Evolutionary conservation across 2,113 vertebrate genomes (phyloP).

Genomic region (Oncorhynchus clarkii): DNA sequence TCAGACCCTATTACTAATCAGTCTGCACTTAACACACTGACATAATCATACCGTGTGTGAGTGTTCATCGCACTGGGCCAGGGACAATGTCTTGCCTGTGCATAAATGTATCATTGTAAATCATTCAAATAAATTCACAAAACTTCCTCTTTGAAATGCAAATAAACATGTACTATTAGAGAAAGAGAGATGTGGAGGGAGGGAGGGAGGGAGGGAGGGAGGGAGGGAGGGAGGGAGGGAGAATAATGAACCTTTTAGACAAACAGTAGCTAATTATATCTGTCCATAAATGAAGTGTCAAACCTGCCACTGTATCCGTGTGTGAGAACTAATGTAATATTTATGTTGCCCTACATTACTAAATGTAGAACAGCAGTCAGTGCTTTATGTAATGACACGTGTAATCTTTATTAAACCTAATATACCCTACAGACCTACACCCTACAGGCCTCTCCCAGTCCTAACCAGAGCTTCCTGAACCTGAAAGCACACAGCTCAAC

Average conservation of each 20-base stretch:
- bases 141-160: too few relatives aligned
- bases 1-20: too few relatives aligned
- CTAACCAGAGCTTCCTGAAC: neutral
- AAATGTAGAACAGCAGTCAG: constrained; percentile 50
- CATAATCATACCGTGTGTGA: too few relatives aligned
- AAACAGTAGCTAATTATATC: constrained; percentile 65
- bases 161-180: too few relatives aligned
- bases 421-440: neutral
- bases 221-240: neutral
- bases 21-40: too few relatives aligned
- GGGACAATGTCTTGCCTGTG: too few relatives aligned
- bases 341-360: constrained; percentile 60
- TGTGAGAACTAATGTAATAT: constrained; percentile 68
- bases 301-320: constrained; percentile 52
- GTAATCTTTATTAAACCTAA: constrained; percentile 64
- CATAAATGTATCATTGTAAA: too few relatives aligned
- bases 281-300: constrained; percentile 62
- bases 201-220: neutral
- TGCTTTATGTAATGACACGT: constrained; percentile 67
- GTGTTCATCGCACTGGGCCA: too few relatives aligned
- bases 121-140: too few relatives aligned
- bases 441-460: constrained; percentile 31
- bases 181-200: too few relatives aligned
- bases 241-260: constrained; percentile 70
- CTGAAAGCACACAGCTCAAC: constrained; percentile 39